Conservation (phyloP, 2,797 vertebrate genomes). For the Microchirus variegatus region DNA sequence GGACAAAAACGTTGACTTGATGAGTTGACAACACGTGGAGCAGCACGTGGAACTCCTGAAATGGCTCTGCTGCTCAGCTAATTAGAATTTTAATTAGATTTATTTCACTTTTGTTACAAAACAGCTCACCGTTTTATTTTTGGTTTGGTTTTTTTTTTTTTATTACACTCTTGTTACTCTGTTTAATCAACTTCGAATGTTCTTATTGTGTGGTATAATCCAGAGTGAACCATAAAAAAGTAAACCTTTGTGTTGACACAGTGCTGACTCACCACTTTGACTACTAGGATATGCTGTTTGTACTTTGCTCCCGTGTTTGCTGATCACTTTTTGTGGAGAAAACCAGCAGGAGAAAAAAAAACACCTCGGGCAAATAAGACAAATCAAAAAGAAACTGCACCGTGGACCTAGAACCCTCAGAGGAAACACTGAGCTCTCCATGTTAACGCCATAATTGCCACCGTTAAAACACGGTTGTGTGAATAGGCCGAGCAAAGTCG, state of each 20-base stretch:
- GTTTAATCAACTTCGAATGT: neutral
- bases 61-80: conserved; percentile 43
- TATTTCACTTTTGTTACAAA: neutral
- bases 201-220: conserved; percentile 11
- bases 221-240: conserved; percentile 1
- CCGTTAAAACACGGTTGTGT: too few species aligned
- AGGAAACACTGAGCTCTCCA: too few species aligned
- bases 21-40: too few species aligned
- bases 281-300: conserved; percentile 24
- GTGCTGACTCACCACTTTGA: conserved; percentile 42
- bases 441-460: too few species aligned
- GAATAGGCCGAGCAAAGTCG: too few species aligned
- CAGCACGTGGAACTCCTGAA: conserved; percentile 13
- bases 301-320: conserved; percentile 42
- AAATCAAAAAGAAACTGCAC: neutral
- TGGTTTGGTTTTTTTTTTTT: neutral
- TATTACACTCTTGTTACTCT: neutral
- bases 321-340: conserved; percentile 35
- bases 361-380: conserved; percentile 11
- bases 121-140: neutral
- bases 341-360: conserved; percentile 25
- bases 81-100: conserved; percentile 59
- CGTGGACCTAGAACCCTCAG: too few species aligned
- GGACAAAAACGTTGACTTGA: too few species aligned
- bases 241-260: conserved; percentile 33